phyloP scores from a whole-genome alignment of 2,113 vertebrate genomes.

The Brachyistius frenatus region DNA sequence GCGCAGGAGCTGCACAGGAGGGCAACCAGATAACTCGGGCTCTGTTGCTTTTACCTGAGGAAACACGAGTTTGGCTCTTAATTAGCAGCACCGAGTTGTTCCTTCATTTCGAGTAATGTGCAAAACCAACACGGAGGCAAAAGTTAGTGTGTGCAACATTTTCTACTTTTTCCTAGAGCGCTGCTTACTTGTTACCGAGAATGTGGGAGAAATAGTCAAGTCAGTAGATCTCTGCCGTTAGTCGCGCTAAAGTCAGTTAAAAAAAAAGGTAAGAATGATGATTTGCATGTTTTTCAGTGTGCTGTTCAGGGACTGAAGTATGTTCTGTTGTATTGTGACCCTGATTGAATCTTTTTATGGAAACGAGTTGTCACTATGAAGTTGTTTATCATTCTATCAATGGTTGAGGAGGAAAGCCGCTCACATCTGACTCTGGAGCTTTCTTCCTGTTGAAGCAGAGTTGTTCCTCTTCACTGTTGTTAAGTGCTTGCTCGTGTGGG shows the following conservation, averaged over 20 bases:
- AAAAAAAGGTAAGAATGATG: background rate
- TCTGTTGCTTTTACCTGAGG: constrained; percentile 44
- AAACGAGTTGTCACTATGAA: too few species aligned
- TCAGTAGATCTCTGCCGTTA: background rate
- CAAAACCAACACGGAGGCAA: constrained; percentile 3
- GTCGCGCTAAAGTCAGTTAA: too few species aligned
- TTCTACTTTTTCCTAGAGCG: background rate
- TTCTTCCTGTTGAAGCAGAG: too few species aligned
- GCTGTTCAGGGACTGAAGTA: background rate
- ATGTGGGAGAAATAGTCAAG: background rate
- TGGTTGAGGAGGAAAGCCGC: too few species aligned
- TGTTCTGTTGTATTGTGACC: too few species aligned
- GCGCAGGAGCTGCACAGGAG: constrained; percentile 18
- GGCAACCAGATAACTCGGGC: constrained; percentile 20
- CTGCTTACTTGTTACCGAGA: background rate
- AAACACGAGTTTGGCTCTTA: constrained; percentile 31
- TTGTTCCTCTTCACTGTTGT: too few species aligned
- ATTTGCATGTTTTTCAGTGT: constrained; percentile 7
- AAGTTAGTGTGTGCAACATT: background rate
- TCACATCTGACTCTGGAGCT: too few species aligned
- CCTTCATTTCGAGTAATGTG: constrained; percentile 28
- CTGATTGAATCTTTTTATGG: too few species aligned
- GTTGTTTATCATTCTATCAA: too few species aligned
- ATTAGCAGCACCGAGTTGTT: constrained; percentile 32
- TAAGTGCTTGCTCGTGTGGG: too few species aligned